Conservation (phyloP, 2,888 invertebrate species). For the Eilema griseolum region DNA sequence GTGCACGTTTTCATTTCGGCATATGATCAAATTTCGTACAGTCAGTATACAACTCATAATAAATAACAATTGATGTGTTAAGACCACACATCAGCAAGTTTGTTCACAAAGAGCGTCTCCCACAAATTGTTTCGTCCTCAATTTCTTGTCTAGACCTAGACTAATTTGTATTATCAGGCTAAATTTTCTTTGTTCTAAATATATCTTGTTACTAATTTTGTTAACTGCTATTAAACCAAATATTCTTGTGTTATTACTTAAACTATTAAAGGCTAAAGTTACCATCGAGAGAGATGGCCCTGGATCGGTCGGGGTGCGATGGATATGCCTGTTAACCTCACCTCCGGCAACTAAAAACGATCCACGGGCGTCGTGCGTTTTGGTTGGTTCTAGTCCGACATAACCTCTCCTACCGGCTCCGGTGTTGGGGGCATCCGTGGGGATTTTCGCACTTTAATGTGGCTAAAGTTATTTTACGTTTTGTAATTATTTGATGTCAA, state of each 20-base stretch:
- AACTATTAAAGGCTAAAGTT: not conserved
- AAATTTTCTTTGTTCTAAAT: not conserved
- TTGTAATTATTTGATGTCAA: not conserved
- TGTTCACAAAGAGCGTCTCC: not conserved
- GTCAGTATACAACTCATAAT: not conserved
- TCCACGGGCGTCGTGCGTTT: too few relatives aligned
- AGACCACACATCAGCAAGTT: not conserved
- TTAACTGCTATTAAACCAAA: not conserved
- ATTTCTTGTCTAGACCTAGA: conserved; percentile 8
- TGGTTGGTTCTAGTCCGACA: too few relatives aligned
- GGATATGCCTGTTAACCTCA: too few relatives aligned
- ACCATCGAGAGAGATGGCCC: too few relatives aligned
- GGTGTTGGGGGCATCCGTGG: too few relatives aligned
- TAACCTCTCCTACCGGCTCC: too few relatives aligned
- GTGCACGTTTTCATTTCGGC: not conserved
- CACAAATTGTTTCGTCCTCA: not conserved
- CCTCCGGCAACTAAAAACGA: too few relatives aligned
- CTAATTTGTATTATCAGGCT: not conserved
- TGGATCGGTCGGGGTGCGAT: too few relatives aligned
- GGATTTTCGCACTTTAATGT: too few relatives aligned
- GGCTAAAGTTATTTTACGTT: not conserved
- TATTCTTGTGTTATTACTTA: not conserved
- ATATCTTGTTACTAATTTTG: not conserved
- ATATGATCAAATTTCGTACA: not conserved
- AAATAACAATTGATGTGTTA: not conserved